Conservation (phyloP, 1,140 invertebrate genomes). For the Hyles vespertilio region DNA sequence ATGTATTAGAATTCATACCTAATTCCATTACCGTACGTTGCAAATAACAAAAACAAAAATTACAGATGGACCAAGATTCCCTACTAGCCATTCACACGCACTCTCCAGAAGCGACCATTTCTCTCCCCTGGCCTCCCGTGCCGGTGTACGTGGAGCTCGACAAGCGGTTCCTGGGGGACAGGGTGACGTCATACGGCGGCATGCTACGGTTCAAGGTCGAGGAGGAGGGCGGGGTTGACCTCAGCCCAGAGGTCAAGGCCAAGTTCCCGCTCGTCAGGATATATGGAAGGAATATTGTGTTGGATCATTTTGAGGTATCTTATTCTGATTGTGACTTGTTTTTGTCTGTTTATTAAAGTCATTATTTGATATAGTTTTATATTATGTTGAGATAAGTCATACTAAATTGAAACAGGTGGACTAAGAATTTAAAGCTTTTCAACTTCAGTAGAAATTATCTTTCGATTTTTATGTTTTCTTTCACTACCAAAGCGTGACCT, state of each 20-base stretch:
- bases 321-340: no score
- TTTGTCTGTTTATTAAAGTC: no score
- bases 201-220: slow-evolving; percentile 87
- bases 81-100: slow-evolving; percentile 71
- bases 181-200: slow-evolving; percentile 95
- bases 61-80: slow-evolving; percentile 55
- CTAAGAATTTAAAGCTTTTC: no score
- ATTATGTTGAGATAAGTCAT: no score
- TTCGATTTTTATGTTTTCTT: no score
- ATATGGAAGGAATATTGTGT: slow-evolving; percentile 85
- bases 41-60: no score
- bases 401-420: no score
- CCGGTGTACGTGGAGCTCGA: slow-evolving; percentile 93
- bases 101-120: slow-evolving; percentile 48
- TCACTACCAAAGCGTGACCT: no score
- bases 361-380: no score
- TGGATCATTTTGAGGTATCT: slow-evolving; percentile 86
- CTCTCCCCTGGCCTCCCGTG: slow-evolving; percentile 80
- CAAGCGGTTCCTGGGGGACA: slow-evolving; percentile 89
- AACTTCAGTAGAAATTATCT: no score
- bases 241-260: slow-evolving; percentile 71
- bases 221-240: slow-evolving; percentile 80
- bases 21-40: no score
- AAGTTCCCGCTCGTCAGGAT: slow-evolving; percentile 89
- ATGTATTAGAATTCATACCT: no score